These are phyloP conservation scores for Astyanax mexicanus DNA, from an alignment of 2,797 vertebrate species.

Conservation along the genomic window DNA sequence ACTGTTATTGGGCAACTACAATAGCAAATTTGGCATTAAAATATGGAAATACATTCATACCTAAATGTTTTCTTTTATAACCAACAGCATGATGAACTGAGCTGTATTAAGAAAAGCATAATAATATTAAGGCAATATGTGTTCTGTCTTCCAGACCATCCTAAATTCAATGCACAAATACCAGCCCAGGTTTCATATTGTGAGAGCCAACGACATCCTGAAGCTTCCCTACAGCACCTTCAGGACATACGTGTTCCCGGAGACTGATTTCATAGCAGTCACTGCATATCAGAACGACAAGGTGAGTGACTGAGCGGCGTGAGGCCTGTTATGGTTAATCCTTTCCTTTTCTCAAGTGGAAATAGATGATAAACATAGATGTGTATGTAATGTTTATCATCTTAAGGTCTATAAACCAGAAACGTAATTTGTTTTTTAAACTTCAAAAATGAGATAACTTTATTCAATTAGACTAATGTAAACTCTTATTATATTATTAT, in stretches of 20 bases:
- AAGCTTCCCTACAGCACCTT: conserved; percentile 97
- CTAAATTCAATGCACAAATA: conserved; percentile 98
- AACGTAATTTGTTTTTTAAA: too few species aligned
- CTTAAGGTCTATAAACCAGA: too few species aligned
- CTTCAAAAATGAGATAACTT: too few species aligned
- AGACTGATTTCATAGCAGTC: conserved; percentile 96
- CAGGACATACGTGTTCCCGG: conserved; percentile 93
- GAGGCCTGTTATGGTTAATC: neutral
- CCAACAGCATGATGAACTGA: too few species aligned
- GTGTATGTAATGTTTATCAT: too few species aligned
- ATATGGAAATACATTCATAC: neutral
- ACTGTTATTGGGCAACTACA: too few species aligned
- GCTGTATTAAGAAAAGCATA: neutral
- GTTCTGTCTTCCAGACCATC: conserved; percentile 84
- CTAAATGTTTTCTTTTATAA: neutral
- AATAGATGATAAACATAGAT: neutral
- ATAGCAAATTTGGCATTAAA: neutral
- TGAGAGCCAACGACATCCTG: conserved; percentile 93
- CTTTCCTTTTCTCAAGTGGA: neutral
- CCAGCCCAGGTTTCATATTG: conserved; percentile 94
- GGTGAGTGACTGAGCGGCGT: conserved; percentile 74
- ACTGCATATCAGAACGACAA: conserved; percentile 98
- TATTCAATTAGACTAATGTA: too few species aligned
- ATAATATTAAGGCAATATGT: neutral
- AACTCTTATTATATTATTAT: too few species aligned